Base-by-base conservation (phyloP, 2,113 vertebrate genomes). In the Galbula dea region DNA sequence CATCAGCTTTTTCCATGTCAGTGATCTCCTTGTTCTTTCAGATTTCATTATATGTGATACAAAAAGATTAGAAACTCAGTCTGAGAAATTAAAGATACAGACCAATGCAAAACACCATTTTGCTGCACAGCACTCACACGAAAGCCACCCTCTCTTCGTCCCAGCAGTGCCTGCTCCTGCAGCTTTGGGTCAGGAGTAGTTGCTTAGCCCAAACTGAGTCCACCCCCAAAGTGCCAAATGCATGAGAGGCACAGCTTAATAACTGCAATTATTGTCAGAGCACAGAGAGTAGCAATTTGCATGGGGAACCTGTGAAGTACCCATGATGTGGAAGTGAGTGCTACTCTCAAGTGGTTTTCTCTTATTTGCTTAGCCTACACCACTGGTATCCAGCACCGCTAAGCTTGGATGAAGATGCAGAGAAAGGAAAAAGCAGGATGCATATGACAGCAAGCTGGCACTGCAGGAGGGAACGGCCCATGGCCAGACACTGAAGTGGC, bases 51-150 rank as follows among this genome's bases (percentile, higher is more conserved):
- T 4, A 71, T 0, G 4, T 6, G 14, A 55, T 29, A 77, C 1
- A 48, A 57, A 75, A 91, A 34, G 30, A 71, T 85, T 16, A 91
- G 45, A 83, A 69, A 45, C 37, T 48, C 37, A 15, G 62, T n/a
- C n/a, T 74, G 82, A 90, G 55, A 76, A 37, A 84, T 14, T 41
- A 63, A 41, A 73, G 68, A 48, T 9, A 51, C 2, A 80, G 41
- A 74, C 7, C 43, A 67, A 20, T 13, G 46, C 37, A 74, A 51
- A 7, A 26, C 48, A 46, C 27, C 10, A 0, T 41, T 32, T 15
- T 71, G 46, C 67, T 8, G 3, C 65, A 11, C 0, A 0, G 24
- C 1, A 10, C 39, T 77, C 0, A 0, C 1, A 1, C 16, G 68
- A 86, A 62, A 75, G 68, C 27, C 68, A 59, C 68, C 10, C 51